Percentiles rank a stretch among this genome's conserved stretches.
phyloP scores from a whole-genome alignment of 2,888 invertebrate genomes.

The Thereva unica region DNA sequence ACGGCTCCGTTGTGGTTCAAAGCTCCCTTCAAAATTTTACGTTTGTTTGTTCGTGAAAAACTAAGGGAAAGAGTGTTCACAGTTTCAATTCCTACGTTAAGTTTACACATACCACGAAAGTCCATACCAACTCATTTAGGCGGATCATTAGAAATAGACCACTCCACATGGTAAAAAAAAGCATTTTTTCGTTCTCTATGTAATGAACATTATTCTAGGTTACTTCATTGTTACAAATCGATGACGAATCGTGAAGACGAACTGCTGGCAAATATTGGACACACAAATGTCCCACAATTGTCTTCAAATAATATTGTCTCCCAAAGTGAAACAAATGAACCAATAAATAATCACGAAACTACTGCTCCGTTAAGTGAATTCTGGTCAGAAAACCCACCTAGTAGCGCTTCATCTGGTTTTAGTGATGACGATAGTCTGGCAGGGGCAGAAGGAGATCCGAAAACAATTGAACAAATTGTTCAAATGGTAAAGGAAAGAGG shows the following conservation, averaged over 20 bases:
- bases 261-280: slow-evolving; percentile 58
- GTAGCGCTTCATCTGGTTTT: slow-evolving; percentile 79
- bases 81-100: slow-evolving; percentile 87
- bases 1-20: slow-evolving; percentile 98
- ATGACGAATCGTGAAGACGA: slow-evolving; percentile 76
- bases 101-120: slow-evolving; percentile 85
- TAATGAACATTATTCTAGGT: slow-evolving; percentile 52
- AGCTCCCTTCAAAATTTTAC: slow-evolving; percentile 93
- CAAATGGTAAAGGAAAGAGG: slow-evolving; percentile 72
- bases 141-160: slow-evolving; percentile 83
- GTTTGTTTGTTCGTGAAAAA: slow-evolving; percentile 94
- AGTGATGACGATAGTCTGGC: slow-evolving; percentile 88
- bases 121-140: slow-evolving; percentile 88
- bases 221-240: slow-evolving; percentile 74
- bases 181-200: slow-evolving; percentile 1
- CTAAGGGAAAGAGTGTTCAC: slow-evolving; percentile 94
- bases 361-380: slow-evolving; percentile 51
- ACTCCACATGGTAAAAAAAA: slow-evolving; percentile 80
- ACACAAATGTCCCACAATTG: slow-evolving; percentile 48
- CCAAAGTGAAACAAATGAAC: slow-evolving; percentile 44
- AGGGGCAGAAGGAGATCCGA: slow-evolving; percentile 70
- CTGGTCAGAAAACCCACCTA: slow-evolving; percentile 67
- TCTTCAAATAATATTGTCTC: slow-evolving; percentile 38
- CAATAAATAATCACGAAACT: slow-evolving; percentile 51
- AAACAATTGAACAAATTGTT: slow-evolving; percentile 67